A percentile compares a stretch with the other conserved stretches of the same genome.
These are phyloP conservation scores for Strigops habroptila DNA, from an alignment of 2,113 vertebrate species.

Conservation along the genomic window DNA sequence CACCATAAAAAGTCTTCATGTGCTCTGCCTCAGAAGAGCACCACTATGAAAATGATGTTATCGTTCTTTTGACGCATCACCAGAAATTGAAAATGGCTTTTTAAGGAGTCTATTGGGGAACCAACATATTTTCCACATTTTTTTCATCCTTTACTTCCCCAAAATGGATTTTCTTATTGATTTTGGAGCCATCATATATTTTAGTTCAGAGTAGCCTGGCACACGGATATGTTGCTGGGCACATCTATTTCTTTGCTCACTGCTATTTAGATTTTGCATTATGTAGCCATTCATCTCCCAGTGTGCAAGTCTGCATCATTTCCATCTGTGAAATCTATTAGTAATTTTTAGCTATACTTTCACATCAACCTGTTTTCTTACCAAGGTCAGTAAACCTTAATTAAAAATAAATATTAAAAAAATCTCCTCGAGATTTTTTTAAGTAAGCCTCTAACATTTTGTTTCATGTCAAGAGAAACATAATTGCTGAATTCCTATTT, in stretches of 20 bases:
- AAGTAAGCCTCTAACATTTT: background rate
- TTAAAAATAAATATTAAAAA: background rate
- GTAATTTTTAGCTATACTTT: background rate
- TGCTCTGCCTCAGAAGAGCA: background rate
- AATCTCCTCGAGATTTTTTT: background rate
- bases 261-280: conserved; percentile 2
- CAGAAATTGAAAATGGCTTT: conserved; percentile 28
- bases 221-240: background rate
- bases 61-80: conserved; percentile 3
- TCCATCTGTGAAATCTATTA: background rate
- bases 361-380: background rate
- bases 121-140: background rate
- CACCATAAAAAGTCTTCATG: background rate
- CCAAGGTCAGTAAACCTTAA: background rate
- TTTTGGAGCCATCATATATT: background rate
- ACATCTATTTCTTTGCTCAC: background rate
- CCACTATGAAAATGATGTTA: background rate
- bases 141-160: conserved; percentile 1
- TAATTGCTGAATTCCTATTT: background rate
- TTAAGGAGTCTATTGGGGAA: background rate
- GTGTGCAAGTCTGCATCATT: background rate
- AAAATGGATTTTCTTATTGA: conserved; percentile 31
- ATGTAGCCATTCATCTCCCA: background rate
- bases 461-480: background rate
- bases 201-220: background rate